Evolutionary conservation across 1,140 invertebrate species (phyloP).

Genomic region (Matsumurasca onukii): DNA sequence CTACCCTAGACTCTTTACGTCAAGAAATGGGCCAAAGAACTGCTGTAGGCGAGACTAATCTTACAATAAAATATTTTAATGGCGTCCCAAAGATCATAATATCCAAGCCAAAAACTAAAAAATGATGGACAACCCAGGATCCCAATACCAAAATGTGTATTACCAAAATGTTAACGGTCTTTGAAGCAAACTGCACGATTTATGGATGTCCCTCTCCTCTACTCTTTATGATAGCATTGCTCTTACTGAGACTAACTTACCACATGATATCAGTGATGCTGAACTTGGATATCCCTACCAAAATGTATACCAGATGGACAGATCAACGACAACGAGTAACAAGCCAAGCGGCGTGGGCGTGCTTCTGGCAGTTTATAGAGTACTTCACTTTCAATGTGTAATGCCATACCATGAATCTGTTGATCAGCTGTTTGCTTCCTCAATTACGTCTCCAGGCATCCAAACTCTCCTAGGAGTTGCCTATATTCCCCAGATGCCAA

Average conservation of each 20-base stretch:
- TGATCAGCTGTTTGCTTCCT: not conserved
- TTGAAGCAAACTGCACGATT: not conserved
- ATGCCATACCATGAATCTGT: not conserved
- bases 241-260: conserved; percentile 4
- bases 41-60: too few species aligned
- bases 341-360: not conserved
- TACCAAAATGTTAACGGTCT: too few species aligned
- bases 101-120: too few species aligned
- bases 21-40: too few species aligned
- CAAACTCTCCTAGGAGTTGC: not conserved
- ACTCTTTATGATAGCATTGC: not conserved
- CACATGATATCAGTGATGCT: not conserved
- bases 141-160: too few species aligned
- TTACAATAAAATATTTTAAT: too few species aligned
- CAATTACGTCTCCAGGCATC: not conserved
- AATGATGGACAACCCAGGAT: too few species aligned
- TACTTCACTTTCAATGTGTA: not conserved
- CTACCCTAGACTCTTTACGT: too few species aligned
- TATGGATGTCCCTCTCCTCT: not conserved
- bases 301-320: not conserved
- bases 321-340: not conserved
- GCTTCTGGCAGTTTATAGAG: not conserved
- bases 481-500: not conserved
- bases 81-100: too few species aligned
- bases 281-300: not conserved